Conservation (phyloP, 2,113 vertebrate species). For the Platysteira castanea region DNA sequence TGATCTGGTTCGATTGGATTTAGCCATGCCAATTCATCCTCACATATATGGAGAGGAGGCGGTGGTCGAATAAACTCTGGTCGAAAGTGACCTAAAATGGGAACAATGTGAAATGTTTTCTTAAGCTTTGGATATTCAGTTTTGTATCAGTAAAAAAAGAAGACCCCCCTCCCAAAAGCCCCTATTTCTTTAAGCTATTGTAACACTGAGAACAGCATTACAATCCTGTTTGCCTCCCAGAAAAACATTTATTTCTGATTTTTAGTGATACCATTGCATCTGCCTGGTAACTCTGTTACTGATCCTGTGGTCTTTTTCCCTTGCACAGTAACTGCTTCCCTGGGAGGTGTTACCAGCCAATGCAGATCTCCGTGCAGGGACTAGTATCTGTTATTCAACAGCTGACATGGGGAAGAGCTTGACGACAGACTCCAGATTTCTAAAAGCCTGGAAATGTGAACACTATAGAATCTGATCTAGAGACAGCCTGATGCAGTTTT, state of each 20-base stretch:
- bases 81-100: constrained; percentile 88
- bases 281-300: background rate
- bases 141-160: background rate
- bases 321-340: background rate
- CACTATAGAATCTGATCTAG: background rate
- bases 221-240: background rate
- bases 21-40: constrained; percentile 94
- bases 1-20: constrained; percentile 95
- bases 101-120: background rate
- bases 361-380: background rate
- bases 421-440: background rate
- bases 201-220: background rate
- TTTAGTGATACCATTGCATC: background rate
- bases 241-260: background rate
- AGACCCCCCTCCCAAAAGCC: fast-evolving
- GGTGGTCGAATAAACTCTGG: constrained; percentile 95
- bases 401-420: fast-evolving
- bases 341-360: background rate
- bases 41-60: constrained; percentile 91
- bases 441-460: background rate
- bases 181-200: background rate
- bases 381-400: background rate
- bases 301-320: background rate
- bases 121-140: background rate
- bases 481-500: background rate